These are phyloP conservation scores for Aphis craccivora DNA, from an alignment of 1,140 invertebrate genomes.

Conservation along the genomic window DNA sequence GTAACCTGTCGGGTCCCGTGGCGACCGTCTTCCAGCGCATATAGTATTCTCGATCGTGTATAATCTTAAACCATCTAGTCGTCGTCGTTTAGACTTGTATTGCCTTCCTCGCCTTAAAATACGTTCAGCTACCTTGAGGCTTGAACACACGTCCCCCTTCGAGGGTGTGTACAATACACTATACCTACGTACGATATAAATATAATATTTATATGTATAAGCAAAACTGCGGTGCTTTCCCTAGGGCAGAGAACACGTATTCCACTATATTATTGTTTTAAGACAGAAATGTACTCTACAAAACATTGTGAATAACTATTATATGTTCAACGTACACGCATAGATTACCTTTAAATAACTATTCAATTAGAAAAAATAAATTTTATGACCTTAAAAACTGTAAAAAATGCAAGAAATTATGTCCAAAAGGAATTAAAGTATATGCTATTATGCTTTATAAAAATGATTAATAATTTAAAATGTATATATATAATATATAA, in stretches of 20 bases:
- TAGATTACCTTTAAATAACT: not conserved
- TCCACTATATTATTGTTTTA: not conserved
- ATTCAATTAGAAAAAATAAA: not conserved
- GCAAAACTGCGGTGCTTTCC: not conserved
- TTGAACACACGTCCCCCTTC: not conserved
- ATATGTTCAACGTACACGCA: not conserved
- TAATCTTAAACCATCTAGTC: not conserved
- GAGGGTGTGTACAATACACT: not conserved
- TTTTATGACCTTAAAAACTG: not conserved
- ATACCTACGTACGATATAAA: not conserved
- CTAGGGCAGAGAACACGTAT: not conserved
- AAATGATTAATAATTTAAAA: no score
- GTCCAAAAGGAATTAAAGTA: not conserved
- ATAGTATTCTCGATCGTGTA: not conserved
- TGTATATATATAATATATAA: no score
- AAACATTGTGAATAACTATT: slow-evolving; percentile 10
- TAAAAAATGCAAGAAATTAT: not conserved
- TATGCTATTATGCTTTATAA: not conserved
- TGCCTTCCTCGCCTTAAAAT: not conserved
- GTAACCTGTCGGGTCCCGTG: not conserved
- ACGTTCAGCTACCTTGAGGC: not conserved
- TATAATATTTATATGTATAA: not conserved
- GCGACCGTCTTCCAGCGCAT: not conserved
- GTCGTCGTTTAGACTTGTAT: not conserved
- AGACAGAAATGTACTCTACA: not conserved